Evolutionary conservation across 2,797 vertebrate genomes (phyloP), one percentile per base, ranked within the genome.

Genomic region (Poeciliopsis turneri): DNA sequence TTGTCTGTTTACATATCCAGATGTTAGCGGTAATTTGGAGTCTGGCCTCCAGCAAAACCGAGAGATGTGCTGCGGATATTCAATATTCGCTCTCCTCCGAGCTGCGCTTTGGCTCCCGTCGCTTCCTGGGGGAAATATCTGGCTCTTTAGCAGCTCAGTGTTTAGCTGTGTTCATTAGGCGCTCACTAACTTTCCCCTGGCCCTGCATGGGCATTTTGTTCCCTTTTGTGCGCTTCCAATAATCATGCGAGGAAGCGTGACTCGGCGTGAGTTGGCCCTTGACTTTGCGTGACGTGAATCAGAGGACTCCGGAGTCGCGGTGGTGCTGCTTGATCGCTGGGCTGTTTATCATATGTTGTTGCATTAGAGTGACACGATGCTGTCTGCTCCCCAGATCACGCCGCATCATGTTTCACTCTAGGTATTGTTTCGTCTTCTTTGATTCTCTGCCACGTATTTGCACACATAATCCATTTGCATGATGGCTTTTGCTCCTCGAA

Each of bases 361-460:
- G 82, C 86, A 88, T 92, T 89, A 91, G 76, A 82, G 85, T 83
- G 92, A 79, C 83, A 11, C 28, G 61, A 84, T 47, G 87, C 90
- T 85, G 89, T 80, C 83, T 87, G 86, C 81, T 80, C 39, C 71
- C 72, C 77, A 46, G 72, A 53, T 83, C 59, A 70, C 20, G 43
- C 75, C 55, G 2, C 23, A n/a, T 57, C 28, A 28, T 61, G 28
- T 69, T 80, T 45, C 18, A 66, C 74, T 84, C 11, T 82, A 84
- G 79, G 83, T 78, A 79, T 59, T 81, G 61, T 84, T 78, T 51
- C 53, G 47, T 36, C 3, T 77, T 75, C n/a, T 64, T 36, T 57
- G 1, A 64, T 68, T 68, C 72, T 75, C 1, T 36, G 15, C 3
- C 25, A 5, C 15, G 5, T 36, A 45, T 49, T 85, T 72, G 73